These are phyloP conservation scores for Neopipo cinnamomea DNA, from an alignment of 2,113 vertebrate species.

Conservation along the genomic window DNA sequence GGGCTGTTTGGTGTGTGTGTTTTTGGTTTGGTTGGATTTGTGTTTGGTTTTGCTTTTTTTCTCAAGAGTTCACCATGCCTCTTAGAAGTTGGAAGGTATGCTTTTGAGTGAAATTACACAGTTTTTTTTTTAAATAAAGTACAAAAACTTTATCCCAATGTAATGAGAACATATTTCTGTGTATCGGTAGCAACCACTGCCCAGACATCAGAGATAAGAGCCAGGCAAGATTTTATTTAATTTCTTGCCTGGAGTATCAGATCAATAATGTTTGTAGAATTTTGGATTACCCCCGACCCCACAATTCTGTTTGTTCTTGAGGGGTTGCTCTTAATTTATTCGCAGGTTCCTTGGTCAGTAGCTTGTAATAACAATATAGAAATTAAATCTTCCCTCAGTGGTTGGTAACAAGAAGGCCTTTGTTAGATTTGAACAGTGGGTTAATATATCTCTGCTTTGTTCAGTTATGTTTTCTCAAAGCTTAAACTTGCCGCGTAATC, in stretches of 20 bases:
- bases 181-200: not conserved
- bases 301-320: not conserved
- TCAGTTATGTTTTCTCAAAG: not conserved
- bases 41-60: not conserved
- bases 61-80: not conserved
- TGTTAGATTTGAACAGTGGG: not conserved
- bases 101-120: not conserved
- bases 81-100: not conserved
- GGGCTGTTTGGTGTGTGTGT: not conserved
- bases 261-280: not conserved
- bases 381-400: not conserved
- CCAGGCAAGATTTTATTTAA: not conserved
- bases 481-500: not conserved
- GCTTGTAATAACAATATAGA: not conserved
- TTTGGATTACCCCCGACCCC: not conserved
- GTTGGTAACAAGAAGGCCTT: not conserved
- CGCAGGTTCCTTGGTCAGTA: not conserved
- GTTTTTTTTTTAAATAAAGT: not conserved
- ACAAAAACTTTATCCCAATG: not conserved
- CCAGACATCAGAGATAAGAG: not conserved
- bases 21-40: not conserved
- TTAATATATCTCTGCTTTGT: not conserved
- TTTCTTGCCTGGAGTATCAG: not conserved
- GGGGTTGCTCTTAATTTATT: not conserved
- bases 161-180: not conserved